Percentiles rank a stretch among this genome's conserved stretches.
These are phyloP conservation scores for Paraescarpia echinospica DNA, from an alignment of 1,140 invertebrate species.

Conservation along the genomic window DNA sequence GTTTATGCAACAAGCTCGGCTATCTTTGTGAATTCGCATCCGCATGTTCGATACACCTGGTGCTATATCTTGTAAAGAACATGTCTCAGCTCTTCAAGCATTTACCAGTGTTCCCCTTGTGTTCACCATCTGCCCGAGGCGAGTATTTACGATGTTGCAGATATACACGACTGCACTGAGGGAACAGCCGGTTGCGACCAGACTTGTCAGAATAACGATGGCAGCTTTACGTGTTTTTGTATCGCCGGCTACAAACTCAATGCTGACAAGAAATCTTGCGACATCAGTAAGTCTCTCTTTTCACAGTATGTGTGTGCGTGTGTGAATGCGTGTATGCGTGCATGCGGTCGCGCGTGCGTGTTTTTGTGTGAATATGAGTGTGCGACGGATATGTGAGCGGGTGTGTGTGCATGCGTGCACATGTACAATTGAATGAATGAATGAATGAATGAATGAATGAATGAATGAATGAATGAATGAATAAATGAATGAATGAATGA, in stretches of 20 bases:
- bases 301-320: too few species aligned
- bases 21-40: too few species aligned
- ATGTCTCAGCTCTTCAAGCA: too few species aligned
- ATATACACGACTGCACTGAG: neutral
- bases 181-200: neutral
- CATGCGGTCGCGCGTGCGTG: neutral
- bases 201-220: neutral
- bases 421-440: too few species aligned
- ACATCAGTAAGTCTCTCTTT: neutral
- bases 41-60: too few species aligned
- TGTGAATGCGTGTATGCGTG: too few species aligned
- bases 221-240: neutral
- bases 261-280: neutral
- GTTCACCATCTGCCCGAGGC: neutral
- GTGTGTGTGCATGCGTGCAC: too few species aligned
- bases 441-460: too few species aligned
- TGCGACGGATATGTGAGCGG: neutral
- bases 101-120: neutral
- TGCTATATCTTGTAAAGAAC: too few species aligned
- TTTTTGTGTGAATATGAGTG: neutral
- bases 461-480: too few species aligned
- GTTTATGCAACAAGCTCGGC: too few species aligned
- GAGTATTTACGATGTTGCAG: neutral
- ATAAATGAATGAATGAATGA: too few species aligned
- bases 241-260: neutral